Conservation (phyloP, 1,140 invertebrate species). For the Drosophila grimshawi region DNA sequence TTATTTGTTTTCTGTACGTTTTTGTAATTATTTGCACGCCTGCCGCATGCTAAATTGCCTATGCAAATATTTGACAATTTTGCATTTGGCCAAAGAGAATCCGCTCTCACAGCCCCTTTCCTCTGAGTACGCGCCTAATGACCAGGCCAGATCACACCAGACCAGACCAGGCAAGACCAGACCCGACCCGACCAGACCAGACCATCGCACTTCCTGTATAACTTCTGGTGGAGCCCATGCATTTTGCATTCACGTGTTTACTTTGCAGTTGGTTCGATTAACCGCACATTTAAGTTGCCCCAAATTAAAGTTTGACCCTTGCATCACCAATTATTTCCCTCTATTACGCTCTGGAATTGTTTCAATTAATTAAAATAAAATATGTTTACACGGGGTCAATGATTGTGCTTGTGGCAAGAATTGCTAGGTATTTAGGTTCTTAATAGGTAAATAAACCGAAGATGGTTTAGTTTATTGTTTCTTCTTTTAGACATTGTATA, state of each 20-base stretch:
- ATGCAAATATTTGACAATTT: constrained; percentile 81
- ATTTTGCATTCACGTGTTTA: constrained; percentile 62
- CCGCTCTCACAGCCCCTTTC: constrained; percentile 31
- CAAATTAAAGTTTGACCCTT: constrained; percentile 12
- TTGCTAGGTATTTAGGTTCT: too few relatives aligned
- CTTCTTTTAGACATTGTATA: too few relatives aligned
- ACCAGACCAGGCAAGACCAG: neutral
- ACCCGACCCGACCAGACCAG: neutral
- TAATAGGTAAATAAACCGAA: too few relatives aligned
- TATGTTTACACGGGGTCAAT: neutral
- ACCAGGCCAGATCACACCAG: constrained; percentile 13
- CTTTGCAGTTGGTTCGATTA: constrained; percentile 72
- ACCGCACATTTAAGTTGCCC: constrained; percentile 49
- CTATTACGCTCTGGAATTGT: neutral
- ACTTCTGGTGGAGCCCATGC: constrained; percentile 41
- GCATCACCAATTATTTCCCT: neutral
- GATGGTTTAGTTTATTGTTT: too few relatives aligned
- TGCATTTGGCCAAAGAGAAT: constrained; percentile 70
- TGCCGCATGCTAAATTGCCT: constrained; percentile 82
- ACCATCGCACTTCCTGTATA: constrained; percentile 41
- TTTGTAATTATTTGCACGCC: constrained; percentile 81
- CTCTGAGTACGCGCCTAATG: constrained; percentile 27
- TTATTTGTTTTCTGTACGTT: constrained; percentile 81
- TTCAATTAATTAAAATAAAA: neutral
- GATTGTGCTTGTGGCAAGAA: too few relatives aligned